Conservation (phyloP, 2,797 vertebrate genomes). For the Numenius phaeopus region DNA sequence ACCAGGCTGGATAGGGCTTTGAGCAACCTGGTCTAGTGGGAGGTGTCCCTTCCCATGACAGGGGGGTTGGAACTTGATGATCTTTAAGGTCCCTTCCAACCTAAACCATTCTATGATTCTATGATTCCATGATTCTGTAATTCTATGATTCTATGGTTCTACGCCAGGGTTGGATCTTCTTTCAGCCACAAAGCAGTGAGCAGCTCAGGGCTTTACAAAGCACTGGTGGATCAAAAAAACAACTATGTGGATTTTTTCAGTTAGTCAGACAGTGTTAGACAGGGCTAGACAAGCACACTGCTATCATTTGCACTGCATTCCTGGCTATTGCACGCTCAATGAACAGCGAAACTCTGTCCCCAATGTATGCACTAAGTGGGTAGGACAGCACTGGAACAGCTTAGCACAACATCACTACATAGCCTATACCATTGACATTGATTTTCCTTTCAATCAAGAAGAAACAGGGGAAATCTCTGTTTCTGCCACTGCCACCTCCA, state of each 20-base stretch:
- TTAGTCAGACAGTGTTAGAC: not conserved
- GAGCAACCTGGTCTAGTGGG: too few species aligned
- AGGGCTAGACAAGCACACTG: not conserved
- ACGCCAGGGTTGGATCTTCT: not conserved
- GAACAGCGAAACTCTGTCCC: not conserved
- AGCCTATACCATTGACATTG: not conserved
- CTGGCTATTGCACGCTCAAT: not conserved
- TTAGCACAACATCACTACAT: not conserved
- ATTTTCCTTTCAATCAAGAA: not conserved
- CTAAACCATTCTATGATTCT: too few species aligned
- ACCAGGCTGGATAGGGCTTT: too few species aligned
- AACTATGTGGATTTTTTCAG: not conserved
- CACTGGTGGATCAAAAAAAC: not conserved
- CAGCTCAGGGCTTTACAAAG: not conserved
- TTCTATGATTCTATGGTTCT: not conserved
- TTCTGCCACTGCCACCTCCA: not conserved
- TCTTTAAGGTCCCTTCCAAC: too few species aligned
- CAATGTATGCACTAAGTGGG: not conserved
- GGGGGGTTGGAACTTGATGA: too few species aligned
- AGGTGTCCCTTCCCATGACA: too few species aligned
- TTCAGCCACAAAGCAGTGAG: not conserved
- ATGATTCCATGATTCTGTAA: too few species aligned
- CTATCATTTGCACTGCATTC: not conserved
- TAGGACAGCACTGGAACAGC: not conserved
- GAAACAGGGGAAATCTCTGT: not conserved